Base-by-base conservation (phyloP, 2,888 invertebrate species). In the Nymphalis c-album region DNA sequence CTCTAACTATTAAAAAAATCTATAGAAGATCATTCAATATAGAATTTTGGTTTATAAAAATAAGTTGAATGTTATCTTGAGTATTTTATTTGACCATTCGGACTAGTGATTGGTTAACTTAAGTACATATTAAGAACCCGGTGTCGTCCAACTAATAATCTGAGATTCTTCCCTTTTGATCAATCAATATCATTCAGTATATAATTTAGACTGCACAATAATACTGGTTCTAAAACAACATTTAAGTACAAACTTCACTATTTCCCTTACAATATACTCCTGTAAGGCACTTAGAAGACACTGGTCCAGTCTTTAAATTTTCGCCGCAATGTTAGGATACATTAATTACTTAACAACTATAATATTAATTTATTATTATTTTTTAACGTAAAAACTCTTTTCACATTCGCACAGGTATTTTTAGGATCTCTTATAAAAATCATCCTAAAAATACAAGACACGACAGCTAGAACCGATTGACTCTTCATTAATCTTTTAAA, bases 301-400 rank as follows among this genome's bases (percentile, higher is more conserved):
- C 81, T 79, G 77, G 73, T 78, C 73, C 76, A 81, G 80, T 80
- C 79, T 81, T 80, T 78, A 81, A 75, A 74, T 78, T 79, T 80
- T 80, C 83, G 79, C 85, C 82, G 78, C 80, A 76, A 79, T 85
- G 86, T 88, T 87, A 88, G 83, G 82, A 84, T 85, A 86, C 85
- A 78, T 83, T 85, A 82, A 81, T 87, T 82, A 83, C 85, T 85
- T 85, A 85, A 79, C 76, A 85, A 72, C 81, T 82, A 79, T 80
- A 85, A 85, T 84, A 89, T 89, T 90, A 87, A 86, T 88, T 86
- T 85, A 85, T 85, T 86, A 84, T 85, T 86, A 82, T 81, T 80
- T 82, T 82, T 84, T 75, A 84, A 83, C 78, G 79, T 82, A 71
- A 73, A 75, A 77, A 76, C 67, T 63, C 67, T 61, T 61, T 40